phyloP scores from a whole-genome alignment of 2,113 vertebrate species.

The Deroptyus accipitrinus region DNA sequence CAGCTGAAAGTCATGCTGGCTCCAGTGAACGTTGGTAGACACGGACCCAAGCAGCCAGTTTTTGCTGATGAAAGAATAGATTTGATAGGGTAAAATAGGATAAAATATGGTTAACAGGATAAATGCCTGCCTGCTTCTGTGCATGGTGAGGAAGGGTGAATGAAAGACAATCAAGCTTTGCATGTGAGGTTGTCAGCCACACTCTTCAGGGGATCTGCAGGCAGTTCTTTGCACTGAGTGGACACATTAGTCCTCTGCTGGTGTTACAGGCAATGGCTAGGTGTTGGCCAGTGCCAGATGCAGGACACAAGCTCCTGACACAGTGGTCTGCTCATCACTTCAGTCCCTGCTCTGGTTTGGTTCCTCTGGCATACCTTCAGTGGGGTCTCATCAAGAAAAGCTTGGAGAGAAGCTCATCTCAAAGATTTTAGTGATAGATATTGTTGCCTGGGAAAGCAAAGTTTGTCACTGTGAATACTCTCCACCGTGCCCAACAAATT shows the following conservation, averaged over 20 bases:
- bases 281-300: background rate
- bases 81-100: background rate
- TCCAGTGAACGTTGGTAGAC: background rate
- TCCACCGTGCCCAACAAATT: background rate
- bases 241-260: background rate
- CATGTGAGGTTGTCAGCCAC: background rate
- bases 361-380: background rate
- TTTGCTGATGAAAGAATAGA: background rate
- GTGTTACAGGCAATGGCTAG: background rate
- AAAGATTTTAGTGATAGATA: background rate
- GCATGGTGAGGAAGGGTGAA: rapidly evolving
- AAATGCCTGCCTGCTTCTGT: background rate
- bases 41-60: background rate
- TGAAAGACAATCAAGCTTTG: no score
- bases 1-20: background rate
- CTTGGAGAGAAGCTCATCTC: background rate
- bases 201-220: background rate
- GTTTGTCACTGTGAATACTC: background rate
- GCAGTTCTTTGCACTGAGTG: background rate
- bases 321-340: rapidly evolving
- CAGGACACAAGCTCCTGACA: background rate
- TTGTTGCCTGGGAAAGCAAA: background rate
- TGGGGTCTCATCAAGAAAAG: background rate
- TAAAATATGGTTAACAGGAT: background rate
- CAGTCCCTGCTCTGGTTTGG: background rate